A percentile compares a stretch with the other conserved stretches of the same genome.
Evolutionary conservation across 2,113 vertebrate species (phyloP).

Genomic region (Holacanthus passer): DNA sequence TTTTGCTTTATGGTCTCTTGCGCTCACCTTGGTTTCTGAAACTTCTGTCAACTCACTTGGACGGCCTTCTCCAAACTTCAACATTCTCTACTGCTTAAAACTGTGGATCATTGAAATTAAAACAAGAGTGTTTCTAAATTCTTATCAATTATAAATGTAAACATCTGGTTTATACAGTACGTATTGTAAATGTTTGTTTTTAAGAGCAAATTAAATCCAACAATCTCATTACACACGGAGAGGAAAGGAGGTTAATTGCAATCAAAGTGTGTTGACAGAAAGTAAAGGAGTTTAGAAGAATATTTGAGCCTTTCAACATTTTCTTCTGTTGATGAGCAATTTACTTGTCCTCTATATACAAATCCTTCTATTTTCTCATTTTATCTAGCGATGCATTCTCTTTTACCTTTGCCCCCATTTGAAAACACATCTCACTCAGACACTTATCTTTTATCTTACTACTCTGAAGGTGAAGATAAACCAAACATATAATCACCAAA

Average conservation of each 20-base stretch:
- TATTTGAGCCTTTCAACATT: not conserved
- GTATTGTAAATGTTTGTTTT: not conserved
- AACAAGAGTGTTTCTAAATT: not conserved
- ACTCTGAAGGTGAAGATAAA: not conserved
- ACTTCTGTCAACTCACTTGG: not conserved
- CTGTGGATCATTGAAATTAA: not conserved
- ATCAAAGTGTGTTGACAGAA: not conserved
- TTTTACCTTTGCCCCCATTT: not conserved
- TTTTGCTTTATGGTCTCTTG: conserved; percentile 7
- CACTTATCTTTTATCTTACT: not conserved
- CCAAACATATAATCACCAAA: not conserved
- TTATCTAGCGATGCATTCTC: too few species aligned
- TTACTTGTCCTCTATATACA: not conserved
- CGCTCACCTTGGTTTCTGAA: conserved; percentile 36
- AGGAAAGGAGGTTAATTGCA: not conserved
- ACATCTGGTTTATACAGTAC: not conserved
- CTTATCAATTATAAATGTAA: not conserved
- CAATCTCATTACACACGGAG: not conserved
- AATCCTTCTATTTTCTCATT: not conserved
- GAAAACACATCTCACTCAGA: not conserved
- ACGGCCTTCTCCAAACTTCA: not conserved
- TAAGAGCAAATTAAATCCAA: not conserved
- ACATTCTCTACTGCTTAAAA: not conserved
- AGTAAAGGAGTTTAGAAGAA: not conserved
- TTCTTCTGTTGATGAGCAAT: too few species aligned